phyloP scores from a whole-genome alignment of 2,113 vertebrate genomes.

The Lynx canadensis region DNA sequence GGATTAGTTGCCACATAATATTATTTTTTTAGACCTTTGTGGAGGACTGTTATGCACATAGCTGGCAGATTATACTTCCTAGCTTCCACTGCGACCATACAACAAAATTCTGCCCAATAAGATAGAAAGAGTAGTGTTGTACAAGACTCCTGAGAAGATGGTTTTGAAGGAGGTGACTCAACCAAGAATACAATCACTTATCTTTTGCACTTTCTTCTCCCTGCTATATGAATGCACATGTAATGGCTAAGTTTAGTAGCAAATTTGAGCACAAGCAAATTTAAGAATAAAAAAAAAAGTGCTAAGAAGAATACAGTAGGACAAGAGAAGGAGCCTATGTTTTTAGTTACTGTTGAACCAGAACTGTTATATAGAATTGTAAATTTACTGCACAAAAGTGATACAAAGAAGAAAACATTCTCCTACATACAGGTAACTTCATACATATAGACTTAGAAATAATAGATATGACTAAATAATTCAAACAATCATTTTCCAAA shows the following conservation, averaged over 20 bases:
- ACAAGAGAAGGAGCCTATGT: background rate
- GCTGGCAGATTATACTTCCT: background rate
- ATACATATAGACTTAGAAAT: background rate
- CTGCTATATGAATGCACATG: background rate
- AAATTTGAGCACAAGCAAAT: background rate
- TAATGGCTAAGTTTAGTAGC: background rate
- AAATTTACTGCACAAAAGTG: background rate
- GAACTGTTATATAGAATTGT: background rate
- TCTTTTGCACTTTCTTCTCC: background rate
- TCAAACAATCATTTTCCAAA: background rate
- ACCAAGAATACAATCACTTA: background rate
- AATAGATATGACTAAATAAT: background rate
- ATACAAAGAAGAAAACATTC: background rate
- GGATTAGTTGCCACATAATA: background rate
- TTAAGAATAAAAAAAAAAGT: background rate
- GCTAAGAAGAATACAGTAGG: background rate
- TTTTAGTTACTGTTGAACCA: background rate
- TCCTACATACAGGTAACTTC: background rate
- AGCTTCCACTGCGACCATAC: background rate
- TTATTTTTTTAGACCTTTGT: background rate
- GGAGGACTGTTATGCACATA: background rate
- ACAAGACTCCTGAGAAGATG: background rate
- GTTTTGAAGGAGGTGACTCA: background rate
- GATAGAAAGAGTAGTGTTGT: background rate
- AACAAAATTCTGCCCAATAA: background rate